phyloP scores from a whole-genome alignment of 1,140 invertebrate species.

The Temnothorax nylanderi region DNA sequence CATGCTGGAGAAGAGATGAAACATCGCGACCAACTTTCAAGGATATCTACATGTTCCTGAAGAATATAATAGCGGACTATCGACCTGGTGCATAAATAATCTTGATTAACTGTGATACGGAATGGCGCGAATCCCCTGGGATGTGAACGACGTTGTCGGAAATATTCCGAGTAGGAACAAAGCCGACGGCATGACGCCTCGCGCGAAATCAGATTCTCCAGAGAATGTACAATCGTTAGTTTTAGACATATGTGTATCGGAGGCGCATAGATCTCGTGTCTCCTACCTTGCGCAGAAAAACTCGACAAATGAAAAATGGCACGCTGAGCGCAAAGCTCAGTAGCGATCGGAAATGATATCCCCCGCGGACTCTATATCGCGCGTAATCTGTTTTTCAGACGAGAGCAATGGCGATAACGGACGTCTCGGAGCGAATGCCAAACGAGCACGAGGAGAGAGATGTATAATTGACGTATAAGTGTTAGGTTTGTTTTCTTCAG shows the following conservation, averaged over 20 bases:
- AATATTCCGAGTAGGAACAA: constrained; percentile 12
- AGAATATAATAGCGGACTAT: constrained; percentile 86
- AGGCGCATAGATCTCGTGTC: not conserved
- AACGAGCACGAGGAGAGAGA: not conserved
- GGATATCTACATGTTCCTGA: constrained; percentile 92
- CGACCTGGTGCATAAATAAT: constrained; percentile 82
- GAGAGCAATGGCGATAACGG: constrained; percentile 25
- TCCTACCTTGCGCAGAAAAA: not conserved
- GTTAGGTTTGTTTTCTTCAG: constrained; percentile 22
- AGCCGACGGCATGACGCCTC: not conserved
- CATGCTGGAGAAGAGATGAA: constrained; percentile 92
- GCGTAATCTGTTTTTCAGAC: constrained; percentile 19
- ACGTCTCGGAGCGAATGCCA: constrained; percentile 2
- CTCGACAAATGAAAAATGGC: not conserved
- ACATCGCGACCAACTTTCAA: constrained; percentile 90
- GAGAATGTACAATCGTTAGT: constrained; percentile 83
- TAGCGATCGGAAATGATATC: not conserved
- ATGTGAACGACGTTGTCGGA: constrained; percentile 5
- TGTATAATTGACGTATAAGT: not conserved
- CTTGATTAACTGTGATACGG: constrained; percentile 82
- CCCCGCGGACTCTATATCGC: constrained; percentile 15
- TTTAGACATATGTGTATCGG: constrained; percentile 66
- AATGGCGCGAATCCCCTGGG: constrained; percentile 24
- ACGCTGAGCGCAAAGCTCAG: not conserved
- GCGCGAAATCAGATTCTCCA: constrained; percentile 58